A percentile compares a stretch with the other conserved stretches of the same genome.
Evolutionary conservation across 2,888 invertebrate genomes (phyloP).

Genomic region (Idaea straminata): DNA sequence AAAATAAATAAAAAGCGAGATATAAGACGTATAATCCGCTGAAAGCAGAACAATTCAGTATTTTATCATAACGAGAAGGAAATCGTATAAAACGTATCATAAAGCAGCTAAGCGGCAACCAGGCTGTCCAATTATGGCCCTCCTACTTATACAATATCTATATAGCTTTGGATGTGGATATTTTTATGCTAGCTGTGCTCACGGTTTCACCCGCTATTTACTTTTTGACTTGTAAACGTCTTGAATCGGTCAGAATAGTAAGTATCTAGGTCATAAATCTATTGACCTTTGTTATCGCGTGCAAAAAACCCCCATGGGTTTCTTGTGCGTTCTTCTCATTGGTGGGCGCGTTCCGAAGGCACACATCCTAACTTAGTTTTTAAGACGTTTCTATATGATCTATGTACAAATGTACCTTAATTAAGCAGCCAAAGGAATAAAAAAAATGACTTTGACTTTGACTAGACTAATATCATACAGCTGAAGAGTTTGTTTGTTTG

Average conservation of each 20-base stretch:
- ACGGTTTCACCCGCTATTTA: background rate
- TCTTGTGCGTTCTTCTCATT: too few relatives aligned
- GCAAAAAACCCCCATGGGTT: too few relatives aligned
- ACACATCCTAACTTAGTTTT: too few relatives aligned
- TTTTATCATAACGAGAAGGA: slow-evolving; percentile 29
- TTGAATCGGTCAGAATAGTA: background rate
- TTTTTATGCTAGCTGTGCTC: background rate
- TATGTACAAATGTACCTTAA: too few relatives aligned
- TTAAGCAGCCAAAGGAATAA: too few relatives aligned
- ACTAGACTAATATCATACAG: too few relatives aligned
- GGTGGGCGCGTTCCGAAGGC: too few relatives aligned
- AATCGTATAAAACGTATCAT: slow-evolving; percentile 40
- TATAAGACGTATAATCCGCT: background rate
- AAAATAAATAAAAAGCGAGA: background rate
- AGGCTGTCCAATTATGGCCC: slow-evolving; percentile 31
- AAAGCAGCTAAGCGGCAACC: slow-evolving; percentile 35
- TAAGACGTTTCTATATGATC: too few relatives aligned
- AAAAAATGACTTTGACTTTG: too few relatives aligned
- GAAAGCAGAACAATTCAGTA: slow-evolving; percentile 12
- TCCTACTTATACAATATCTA: slow-evolving; percentile 14
- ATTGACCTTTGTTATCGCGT: too few relatives aligned
- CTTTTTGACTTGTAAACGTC: too few relatives aligned
- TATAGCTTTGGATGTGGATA: slow-evolving; percentile 59
- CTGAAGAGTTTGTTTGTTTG: too few relatives aligned
- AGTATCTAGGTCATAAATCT: background rate